Percentiles rank a stretch among this genome's conserved stretches.
Evolutionary conservation across 2,113 vertebrate genomes (phyloP).

Genomic region (Eclectus roratus): DNA sequence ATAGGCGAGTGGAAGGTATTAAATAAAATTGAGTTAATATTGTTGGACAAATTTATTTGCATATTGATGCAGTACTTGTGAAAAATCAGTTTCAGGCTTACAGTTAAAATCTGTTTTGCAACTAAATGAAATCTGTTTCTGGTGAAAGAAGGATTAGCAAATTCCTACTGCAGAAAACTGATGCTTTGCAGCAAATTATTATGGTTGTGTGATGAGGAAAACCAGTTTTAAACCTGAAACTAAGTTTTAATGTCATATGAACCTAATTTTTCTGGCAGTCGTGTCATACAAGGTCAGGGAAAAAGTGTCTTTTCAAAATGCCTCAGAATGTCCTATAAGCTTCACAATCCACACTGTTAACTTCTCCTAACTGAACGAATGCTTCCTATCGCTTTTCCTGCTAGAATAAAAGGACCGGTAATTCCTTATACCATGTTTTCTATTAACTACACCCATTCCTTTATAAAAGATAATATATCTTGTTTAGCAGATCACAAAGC

Average conservation of each 20-base stretch:
- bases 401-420: not conserved
- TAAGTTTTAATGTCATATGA: not conserved
- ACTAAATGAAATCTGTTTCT: not conserved
- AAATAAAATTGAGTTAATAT: not conserved
- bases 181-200: not conserved
- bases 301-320: not conserved
- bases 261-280: not conserved
- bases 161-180: not conserved
- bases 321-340: not conserved
- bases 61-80: not conserved
- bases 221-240: not conserved
- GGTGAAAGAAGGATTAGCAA: not conserved
- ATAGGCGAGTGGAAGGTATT: not conserved
- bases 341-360: not conserved
- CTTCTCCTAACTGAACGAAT: not conserved
- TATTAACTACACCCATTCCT: not conserved
- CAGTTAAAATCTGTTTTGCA: not conserved
- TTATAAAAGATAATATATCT: conserved; percentile 7
- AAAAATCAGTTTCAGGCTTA: conserved; percentile 2
- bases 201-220: not conserved
- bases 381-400: not conserved
- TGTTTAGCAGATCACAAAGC: not conserved
- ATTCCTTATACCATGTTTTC: not conserved
- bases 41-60: not conserved
- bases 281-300: not conserved